These are phyloP conservation scores for Oreochromis aureus DNA, from an alignment of 2,113 vertebrate genomes.

Conservation along the genomic window DNA sequence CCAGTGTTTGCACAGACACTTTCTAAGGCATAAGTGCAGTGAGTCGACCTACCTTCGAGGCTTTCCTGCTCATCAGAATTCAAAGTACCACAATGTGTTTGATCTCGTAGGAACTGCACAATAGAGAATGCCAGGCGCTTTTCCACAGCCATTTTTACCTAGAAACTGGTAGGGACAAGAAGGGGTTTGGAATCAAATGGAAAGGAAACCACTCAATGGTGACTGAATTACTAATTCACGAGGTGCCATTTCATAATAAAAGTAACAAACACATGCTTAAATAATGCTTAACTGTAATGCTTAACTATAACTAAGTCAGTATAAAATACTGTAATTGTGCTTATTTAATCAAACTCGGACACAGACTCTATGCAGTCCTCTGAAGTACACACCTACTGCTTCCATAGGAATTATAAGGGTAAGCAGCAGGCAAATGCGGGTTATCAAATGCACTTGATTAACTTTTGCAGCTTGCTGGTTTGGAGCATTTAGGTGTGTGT, in stretches of 20 bases:
- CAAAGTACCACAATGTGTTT: constrained; percentile 85
- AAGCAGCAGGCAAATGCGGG: not conserved
- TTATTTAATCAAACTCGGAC: not conserved
- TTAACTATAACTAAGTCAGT: not conserved
- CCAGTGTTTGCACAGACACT: not conserved
- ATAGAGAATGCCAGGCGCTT: constrained; percentile 92
- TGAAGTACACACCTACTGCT: not conserved
- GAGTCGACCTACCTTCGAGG: constrained; percentile 82
- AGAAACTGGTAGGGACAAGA: constrained; percentile 12
- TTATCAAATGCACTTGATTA: not conserved
- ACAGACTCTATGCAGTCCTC: not conserved
- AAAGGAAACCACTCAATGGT: not conserved
- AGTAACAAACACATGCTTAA: not conserved
- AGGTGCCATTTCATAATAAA: not conserved
- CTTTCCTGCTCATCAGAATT: constrained; percentile 96
- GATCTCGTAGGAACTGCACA: constrained; percentile 94
- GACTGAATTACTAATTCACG: not conserved
- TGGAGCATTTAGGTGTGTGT: not conserved
- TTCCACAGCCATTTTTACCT: constrained; percentile 87
- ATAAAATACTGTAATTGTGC: not conserved
- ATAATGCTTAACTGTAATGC: not conserved
- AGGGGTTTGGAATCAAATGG: not conserved
- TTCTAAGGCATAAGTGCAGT: not conserved
- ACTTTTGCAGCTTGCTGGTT: not conserved
- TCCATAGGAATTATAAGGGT: not conserved